Evolutionary conservation across 92 coral and sea anemone genomes (phyloP), one percentile per base, ranked within the genome.

Genomic region (Porites rus): DNA sequence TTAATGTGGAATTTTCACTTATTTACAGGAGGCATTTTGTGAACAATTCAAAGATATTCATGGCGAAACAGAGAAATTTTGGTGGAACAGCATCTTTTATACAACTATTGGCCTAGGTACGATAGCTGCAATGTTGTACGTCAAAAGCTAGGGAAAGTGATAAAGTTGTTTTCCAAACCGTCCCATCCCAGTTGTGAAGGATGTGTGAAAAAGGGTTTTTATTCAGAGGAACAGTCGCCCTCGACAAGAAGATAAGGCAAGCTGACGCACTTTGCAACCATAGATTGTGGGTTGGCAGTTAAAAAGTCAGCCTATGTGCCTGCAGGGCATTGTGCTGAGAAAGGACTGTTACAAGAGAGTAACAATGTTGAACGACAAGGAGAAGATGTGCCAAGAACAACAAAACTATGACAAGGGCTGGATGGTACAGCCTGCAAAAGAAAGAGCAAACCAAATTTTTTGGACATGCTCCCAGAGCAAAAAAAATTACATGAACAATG

Each of bases 41-140:
- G 97, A 95, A 68, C 97, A 95, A 63, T 97, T 97, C 63, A 90
- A 93, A 77, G 99, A 97, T 38, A 81, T 69, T 17, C 89, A 84
- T 51, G 93, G 74, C 31, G 99, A 95, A 51, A 90, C 86, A 64
- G 99, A 95, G 38, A 88, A 91, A 64, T 90, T 83, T 83, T 93
- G 98, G 98, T 90, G 98, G 92, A 95, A 95, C 75, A 91, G 96
- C 16, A 66, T 97, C 64, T 83, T 94, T 2, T 94, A 91, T 62
- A 94, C 98, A 13, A 94, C 98, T 5, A 93, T 94, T 50, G 98
- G 98, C 10, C 96, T 94, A 13, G 96, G 98, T 10, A 92, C 98
- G 52, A 56, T 94, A 7, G 98, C 98, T 16, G 93, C 93, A 24
- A 61, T 94, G 84, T 65, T 94, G 21, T 89, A 89, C 51, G 91